Conservation (phyloP, 2,797 vertebrate species). For the Helarctos malayanus region DNA sequence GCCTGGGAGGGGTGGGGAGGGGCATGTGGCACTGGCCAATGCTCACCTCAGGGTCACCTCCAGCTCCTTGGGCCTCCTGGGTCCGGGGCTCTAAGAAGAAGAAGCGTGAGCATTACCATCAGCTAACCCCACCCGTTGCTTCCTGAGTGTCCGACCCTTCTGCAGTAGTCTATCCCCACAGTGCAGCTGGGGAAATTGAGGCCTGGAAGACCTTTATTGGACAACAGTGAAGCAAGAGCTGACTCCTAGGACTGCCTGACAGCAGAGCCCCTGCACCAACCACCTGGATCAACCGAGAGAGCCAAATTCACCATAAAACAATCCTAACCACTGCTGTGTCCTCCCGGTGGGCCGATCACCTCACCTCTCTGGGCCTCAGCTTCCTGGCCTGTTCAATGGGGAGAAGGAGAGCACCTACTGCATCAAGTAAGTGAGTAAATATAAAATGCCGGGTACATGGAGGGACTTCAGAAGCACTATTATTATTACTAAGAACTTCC, state of each 20-base stretch:
- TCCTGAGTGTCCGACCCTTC: not conserved
- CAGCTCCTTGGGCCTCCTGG: constrained; percentile 71
- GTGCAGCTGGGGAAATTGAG: not conserved
- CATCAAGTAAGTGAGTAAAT: not conserved
- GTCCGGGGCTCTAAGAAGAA: constrained; percentile 75
- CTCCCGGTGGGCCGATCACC: not conserved
- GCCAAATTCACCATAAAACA: not conserved
- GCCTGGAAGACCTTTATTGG: not conserved
- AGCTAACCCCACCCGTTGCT: not conserved
- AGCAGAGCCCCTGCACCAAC: not conserved
- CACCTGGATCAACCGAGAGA: fast-evolving
- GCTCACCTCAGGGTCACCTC: constrained; percentile 79
- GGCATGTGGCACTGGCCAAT: not conserved
- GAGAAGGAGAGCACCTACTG: not conserved
- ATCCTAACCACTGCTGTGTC: not conserved
- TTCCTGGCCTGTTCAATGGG: not conserved
- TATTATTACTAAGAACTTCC: not conserved
- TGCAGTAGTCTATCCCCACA: fast-evolving
- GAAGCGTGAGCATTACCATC: not conserved
- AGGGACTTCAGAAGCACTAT: not conserved
- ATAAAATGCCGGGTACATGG: not conserved
- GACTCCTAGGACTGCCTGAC: not conserved
- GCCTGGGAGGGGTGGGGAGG: not conserved
- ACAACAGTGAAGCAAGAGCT: not conserved
- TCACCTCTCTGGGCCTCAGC: not conserved